Conservation (phyloP, 2,113 vertebrate genomes). For the Diglossa brunneiventris region DNA sequence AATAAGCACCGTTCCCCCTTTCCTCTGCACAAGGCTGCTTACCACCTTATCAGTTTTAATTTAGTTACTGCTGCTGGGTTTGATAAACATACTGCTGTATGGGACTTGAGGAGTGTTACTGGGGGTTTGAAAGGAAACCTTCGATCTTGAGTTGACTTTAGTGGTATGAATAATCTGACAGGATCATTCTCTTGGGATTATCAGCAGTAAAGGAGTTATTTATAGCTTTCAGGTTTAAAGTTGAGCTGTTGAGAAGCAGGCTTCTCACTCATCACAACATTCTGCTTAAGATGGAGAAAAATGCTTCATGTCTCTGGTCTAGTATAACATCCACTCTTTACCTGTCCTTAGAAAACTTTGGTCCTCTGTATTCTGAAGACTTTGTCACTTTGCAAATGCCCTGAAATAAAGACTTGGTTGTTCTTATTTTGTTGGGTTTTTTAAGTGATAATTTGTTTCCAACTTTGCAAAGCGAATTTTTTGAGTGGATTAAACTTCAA, state of each 20-base stretch:
- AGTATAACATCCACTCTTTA: background rate
- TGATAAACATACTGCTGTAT: background rate
- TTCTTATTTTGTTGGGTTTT: no score
- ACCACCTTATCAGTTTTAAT: background rate
- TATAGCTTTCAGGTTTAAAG: slow-evolving; percentile 2
- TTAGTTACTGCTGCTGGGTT: background rate
- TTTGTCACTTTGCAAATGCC: background rate
- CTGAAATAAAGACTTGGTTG: background rate
- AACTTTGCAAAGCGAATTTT: background rate
- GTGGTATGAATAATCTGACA: background rate
- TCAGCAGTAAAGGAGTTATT: background rate
- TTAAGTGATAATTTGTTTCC: background rate
- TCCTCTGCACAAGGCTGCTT: background rate
- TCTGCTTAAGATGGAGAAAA: background rate
- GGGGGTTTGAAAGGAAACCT: background rate
- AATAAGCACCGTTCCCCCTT: background rate
- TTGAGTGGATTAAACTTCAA: background rate
- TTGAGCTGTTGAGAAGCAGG: background rate
- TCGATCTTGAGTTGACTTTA: background rate
- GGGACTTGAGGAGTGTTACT: background rate
- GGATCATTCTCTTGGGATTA: background rate
- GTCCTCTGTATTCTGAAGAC: background rate
- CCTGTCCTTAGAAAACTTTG: background rate
- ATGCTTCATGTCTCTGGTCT: background rate
- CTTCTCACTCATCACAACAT: background rate